A percentile compares a stretch with the other conserved stretches of the same genome.
Evolutionary conservation across 2,888 invertebrate genomes (phyloP).

Genomic region (Drosophila peninsularis): DNA sequence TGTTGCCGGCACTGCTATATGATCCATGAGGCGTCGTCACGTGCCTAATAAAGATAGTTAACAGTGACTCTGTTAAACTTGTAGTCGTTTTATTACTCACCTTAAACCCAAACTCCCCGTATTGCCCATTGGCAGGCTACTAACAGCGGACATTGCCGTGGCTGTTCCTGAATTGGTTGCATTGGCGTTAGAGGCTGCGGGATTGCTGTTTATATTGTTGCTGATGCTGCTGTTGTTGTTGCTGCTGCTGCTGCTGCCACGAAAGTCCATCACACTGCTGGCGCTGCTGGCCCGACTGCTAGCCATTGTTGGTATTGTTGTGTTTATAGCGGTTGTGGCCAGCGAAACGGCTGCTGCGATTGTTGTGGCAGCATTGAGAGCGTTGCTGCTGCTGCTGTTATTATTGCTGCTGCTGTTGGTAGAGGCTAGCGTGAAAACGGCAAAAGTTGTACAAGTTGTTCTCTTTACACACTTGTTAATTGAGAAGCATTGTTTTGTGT

Average conservation of each 20-base stretch:
- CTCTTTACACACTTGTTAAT: constrained; percentile 38
- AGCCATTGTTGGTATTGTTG: constrained; percentile 66
- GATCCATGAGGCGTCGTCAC: constrained; percentile 47
- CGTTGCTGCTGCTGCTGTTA: constrained; percentile 58
- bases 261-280: constrained; percentile 53
- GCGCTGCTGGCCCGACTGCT: constrained; percentile 57
- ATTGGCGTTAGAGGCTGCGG: constrained; percentile 25
- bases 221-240: constrained; percentile 34
- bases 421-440: constrained; percentile 58
- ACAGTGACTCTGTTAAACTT: not conserved
- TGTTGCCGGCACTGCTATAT: constrained; percentile 57
- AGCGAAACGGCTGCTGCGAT: constrained; percentile 69
- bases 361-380: constrained; percentile 65
- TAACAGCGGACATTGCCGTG: constrained; percentile 48
- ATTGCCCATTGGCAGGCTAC: constrained; percentile 44
- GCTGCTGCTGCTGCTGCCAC: constrained; percentile 33
- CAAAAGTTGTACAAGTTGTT: constrained; percentile 51
- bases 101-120: constrained; percentile 60
- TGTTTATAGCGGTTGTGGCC: constrained; percentile 70
- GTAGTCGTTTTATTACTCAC: constrained; percentile 48
- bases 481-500: constrained; percentile 22
- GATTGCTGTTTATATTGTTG: constrained; percentile 32
- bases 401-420: constrained; percentile 56
- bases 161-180: constrained; percentile 45
- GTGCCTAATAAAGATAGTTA: constrained; percentile 46